Evolutionary conservation across 1,140 invertebrate species (phyloP), one percentile per base, ranked within the genome.

Genomic region (Dufourea novaeangliae): DNA sequence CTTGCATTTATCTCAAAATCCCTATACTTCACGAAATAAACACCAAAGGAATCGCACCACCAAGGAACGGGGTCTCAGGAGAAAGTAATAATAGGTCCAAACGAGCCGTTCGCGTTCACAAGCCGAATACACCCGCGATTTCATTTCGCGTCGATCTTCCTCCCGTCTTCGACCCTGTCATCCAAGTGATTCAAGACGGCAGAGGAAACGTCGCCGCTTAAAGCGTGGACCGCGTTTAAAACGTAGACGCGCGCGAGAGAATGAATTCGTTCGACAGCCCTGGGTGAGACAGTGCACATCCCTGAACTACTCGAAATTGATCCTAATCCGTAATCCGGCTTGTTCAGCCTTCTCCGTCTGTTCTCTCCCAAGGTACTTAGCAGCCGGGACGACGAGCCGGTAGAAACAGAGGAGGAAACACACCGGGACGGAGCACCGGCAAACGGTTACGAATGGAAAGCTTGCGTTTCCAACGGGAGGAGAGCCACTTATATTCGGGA

Each of bases 341-440:
- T 90, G 88, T 92, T 91, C 88, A 91, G 88, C 88, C 88, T 87
- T 87, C 89, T 87, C 89, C 89, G 89, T 90, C 91, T 91, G 90
- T 86, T 85, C 78, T 87, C 91, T 92, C 90, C 90, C 91, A 92
- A 91, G 91, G 87, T 90, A 88, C 90, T 92, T 92, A 91, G 86
- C 89, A 86, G 82, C 73, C 63, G 75, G 44, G 82, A 81, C 82
- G 80, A 86, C 86, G 84, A 82, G 88, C 85, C 81, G 81, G 82
- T 75, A 79, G 79, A 78, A 74, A 70, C 72, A 69, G 71, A 76
- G 76, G 80, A 82, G 72, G 75, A 57, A 66, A 37, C 44, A 63
- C 70, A 83, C 86, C 79, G 66, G 77, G 81, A 5, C 73, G 66
- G 46, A 71, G 69, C 44, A 17, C 44, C 76, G 62, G 52, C n/a